Evolutionary conservation across 2,113 vertebrate species (phyloP), one percentile per base, ranked within the genome.

Genomic region (Tachysurus fulvidraco): DNA sequence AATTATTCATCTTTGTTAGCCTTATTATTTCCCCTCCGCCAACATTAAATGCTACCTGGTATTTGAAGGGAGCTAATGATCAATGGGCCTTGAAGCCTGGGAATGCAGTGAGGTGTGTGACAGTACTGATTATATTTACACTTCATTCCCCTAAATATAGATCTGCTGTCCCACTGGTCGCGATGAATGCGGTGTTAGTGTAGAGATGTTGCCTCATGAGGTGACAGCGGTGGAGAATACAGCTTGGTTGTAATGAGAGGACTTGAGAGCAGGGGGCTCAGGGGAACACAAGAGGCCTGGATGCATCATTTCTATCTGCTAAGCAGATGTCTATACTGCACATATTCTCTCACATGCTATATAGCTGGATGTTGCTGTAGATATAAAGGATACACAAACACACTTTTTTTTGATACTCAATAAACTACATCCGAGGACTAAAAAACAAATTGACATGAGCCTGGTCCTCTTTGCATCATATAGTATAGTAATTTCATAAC

Each of bases 11-110:
- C 50, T 88, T 77, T 86, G 87, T 89, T 86, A 88, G 89, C 87
- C 89, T 87, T 81, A 88, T 87, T 89, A 89, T 90, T 81, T 86
- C 73, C 89, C 71, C 81, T 84, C 85, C 23, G 64, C 85, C 83
- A 71, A 86, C 89, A 86, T 84, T 87, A 87, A 90, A 84, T 77
- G 86, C 73, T 83, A 28, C 46, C 69, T 83, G 83, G 65, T 81
- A 84, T 92, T 91, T 92, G 88, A 92, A 82, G 91, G 81, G 30
- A 80, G 91, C 85, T 92, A 91, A 93, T 91, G 93, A 92, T 92
- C 88, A 88, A 89, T 84, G 88, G 86, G 55, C 76, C 91, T 84
- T 85, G 85, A 90, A 89, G 88, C 73, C 79, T 71, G 74, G 83
- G 83, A 89, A 89, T 90, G 85, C 86, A 84, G 86, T 52, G 84